Evolutionary conservation across 2,888 invertebrate species (phyloP).

Genomic region (Operophtera brumata): DNA sequence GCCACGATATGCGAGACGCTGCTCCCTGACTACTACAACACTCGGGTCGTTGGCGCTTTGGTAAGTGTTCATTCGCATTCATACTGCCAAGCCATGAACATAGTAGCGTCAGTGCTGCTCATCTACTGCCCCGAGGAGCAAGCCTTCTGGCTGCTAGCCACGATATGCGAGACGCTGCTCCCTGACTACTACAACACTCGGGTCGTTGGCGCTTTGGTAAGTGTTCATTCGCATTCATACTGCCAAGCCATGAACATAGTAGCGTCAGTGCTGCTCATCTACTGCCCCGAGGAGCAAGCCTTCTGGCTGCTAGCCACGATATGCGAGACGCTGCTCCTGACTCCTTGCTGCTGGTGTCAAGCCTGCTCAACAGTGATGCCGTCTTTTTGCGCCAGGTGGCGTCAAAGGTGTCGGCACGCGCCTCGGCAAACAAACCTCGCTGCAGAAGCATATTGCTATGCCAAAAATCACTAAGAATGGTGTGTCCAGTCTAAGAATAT

Average conservation of each 20-base stretch:
- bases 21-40: slow-evolving; percentile 98
- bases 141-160: slow-evolving; percentile 97
- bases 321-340: slow-evolving; percentile 98
- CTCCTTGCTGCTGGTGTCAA: too few species aligned
- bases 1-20: slow-evolving; percentile 97
- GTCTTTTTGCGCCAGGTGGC: too few species aligned
- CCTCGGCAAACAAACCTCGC: too few species aligned
- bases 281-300: slow-evolving; percentile 97
- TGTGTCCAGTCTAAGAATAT: too few species aligned
- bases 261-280: slow-evolving; percentile 96
- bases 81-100: slow-evolving; percentile 99
- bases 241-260: slow-evolving; percentile 99
- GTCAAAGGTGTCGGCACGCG: too few species aligned
- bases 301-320: slow-evolving; percentile 98
- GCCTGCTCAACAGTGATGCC: too few species aligned
- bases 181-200: slow-evolving; percentile 99
- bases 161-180: slow-evolving; percentile 95
- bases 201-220: slow-evolving; percentile 92
- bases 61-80: slow-evolving; percentile 53
- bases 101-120: slow-evolving; percentile 96
- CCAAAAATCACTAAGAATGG: too few species aligned
- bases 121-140: slow-evolving; percentile 98
- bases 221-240: slow-evolving; percentile 78
- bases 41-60: slow-evolving; percentile 94
- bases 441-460: too few species aligned